Percentiles rank a stretch among this genome's conserved stretches.
Conservation (phyloP, 2,888 invertebrate genomes). For the Drosophila glabriapex region DNA sequence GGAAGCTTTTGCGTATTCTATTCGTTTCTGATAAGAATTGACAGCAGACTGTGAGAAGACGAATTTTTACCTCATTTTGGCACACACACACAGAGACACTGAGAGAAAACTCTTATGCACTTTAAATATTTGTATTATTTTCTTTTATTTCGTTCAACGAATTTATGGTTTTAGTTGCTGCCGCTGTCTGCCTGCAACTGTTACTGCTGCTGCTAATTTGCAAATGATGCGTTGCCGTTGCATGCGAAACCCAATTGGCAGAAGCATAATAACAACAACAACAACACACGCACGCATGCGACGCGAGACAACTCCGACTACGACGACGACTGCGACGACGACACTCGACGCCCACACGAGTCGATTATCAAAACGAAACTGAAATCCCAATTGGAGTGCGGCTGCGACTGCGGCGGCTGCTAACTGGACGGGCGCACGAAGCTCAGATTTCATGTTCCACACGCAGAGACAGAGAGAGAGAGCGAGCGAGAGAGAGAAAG, state of each 20-base stretch:
- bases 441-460: conserved; percentile 75
- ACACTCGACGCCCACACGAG: conserved; percentile 71
- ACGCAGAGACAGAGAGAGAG: conserved; percentile 1
- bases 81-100: not conserved
- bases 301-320: conserved; percentile 43
- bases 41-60: conserved; percentile 27
- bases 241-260: conserved; percentile 37
- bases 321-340: conserved; percentile 30
- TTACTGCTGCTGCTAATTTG: conserved; percentile 63
- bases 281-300: conserved; percentile 53
- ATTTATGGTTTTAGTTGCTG: conserved; percentile 30
- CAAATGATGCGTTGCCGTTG: conserved; percentile 55
- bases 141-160: conserved; percentile 52
- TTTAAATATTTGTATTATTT: conserved; percentile 5
- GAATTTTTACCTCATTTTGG: conserved; percentile 36
- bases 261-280: conserved; percentile 36
- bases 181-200: conserved; percentile 44
- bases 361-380: conserved; percentile 69
- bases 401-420: conserved; percentile 53
- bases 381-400: conserved; percentile 54
- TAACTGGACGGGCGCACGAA: conserved; percentile 64
- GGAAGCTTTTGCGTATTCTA: conserved; percentile 25
- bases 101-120: conserved; percentile 8
- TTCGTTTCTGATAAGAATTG: conserved; percentile 38
- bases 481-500: conserved; percentile 1